A percentile compares a stretch with the other conserved stretches of the same genome.
Conservation (phyloP, 2,797 vertebrate genomes). For the Percopsis omiscomaycus region DNA sequence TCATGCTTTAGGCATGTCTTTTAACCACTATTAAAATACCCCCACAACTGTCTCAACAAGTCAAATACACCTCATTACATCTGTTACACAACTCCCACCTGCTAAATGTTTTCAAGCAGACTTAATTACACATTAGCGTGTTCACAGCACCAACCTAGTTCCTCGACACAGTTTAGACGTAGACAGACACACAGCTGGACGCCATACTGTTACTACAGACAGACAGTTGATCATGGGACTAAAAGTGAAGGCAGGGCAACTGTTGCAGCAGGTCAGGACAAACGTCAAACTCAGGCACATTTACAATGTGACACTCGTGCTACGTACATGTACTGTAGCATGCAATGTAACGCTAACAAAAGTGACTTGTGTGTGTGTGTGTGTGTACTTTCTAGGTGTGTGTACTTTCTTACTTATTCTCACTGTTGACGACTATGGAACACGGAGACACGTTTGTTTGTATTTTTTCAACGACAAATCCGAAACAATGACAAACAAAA, state of each 20-base stretch:
- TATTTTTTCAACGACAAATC: constrained; percentile 25
- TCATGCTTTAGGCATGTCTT: background rate
- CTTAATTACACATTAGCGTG: background rate
- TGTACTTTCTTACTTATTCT: constrained; percentile 26
- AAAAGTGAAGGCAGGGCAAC: constrained; percentile 20
- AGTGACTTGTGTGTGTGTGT: constrained; percentile 14
- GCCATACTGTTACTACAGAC: constrained; percentile 38
- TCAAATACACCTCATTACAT: background rate
- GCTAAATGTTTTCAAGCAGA: background rate
- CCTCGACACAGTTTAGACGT: constrained; percentile 39
- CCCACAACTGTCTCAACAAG: background rate
- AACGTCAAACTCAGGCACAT: constrained; percentile 71
- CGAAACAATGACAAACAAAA: constrained; percentile 37
- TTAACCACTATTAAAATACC: background rate
- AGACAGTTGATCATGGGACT: constrained; percentile 43
- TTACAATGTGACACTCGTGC: constrained; percentile 70
- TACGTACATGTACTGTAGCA: constrained; percentile 75
- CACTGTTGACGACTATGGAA: constrained; percentile 52
- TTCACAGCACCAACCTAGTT: background rate
- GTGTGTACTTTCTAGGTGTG: constrained; percentile 25
- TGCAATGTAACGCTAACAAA: constrained; percentile 61
- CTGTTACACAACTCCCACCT: background rate
- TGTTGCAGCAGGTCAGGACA: constrained; percentile 44
- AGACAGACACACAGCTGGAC: constrained; percentile 59
- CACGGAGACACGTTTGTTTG: constrained; percentile 55